Evolutionary conservation across 2,113 vertebrate species (phyloP).

Genomic region (Passer domesticus): DNA sequence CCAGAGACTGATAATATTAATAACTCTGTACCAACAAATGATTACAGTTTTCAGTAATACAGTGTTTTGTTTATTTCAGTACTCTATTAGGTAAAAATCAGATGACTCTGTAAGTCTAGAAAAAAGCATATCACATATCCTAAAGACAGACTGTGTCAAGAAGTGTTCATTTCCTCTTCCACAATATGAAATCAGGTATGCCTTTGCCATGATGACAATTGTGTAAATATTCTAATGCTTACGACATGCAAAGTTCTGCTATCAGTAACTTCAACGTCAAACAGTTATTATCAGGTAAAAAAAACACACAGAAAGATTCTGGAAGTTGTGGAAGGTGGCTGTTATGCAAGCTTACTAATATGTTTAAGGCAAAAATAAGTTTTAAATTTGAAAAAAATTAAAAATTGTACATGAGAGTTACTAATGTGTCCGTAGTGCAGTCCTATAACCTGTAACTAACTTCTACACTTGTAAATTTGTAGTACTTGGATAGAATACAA

Average conservation of each 20-base stretch:
- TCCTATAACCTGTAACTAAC: background rate
- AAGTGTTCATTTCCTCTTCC: background rate
- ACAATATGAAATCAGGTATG: background rate
- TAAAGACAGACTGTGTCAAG: background rate
- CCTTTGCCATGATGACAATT: background rate
- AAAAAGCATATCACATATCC: background rate
- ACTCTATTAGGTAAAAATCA: background rate
- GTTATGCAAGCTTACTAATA: background rate
- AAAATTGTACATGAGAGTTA: background rate
- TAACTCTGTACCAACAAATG: background rate
- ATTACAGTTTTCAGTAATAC: background rate
- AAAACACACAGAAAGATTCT: background rate
- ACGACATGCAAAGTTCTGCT: background rate
- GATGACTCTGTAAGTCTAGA: background rate
- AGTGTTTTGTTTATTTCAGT: background rate
- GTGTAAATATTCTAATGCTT: background rate
- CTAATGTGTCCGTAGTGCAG: background rate
- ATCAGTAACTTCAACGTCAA: background rate
- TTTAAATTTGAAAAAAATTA: background rate
- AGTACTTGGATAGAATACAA: background rate
- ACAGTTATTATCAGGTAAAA: background rate
- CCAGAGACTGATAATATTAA: background rate
- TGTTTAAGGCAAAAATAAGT: background rate
- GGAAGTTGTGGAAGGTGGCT: background rate
- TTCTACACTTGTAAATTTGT: background rate